A percentile compares a stretch with the other conserved stretches of the same genome.
Conservation (phyloP, 2,888 invertebrate species). For the Oxytorus armatus region DNA sequence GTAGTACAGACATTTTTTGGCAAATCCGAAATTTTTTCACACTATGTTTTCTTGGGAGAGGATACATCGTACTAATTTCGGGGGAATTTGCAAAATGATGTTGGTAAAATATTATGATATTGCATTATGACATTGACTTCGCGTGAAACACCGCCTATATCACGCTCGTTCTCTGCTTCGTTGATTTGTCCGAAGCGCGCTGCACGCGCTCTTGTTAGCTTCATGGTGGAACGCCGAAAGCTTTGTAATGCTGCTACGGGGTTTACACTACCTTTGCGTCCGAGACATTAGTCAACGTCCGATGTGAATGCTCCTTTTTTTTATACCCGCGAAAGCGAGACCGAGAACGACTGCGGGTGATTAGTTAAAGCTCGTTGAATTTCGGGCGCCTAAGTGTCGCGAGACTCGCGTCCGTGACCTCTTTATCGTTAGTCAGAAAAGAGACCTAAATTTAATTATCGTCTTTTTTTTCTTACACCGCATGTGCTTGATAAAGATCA, state of each 20-base stretch:
- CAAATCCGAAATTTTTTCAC: too few species aligned
- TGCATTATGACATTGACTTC: not conserved
- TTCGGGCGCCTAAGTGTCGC: slow-evolving; percentile 30
- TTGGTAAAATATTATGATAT: not conserved
- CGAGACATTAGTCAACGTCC: slow-evolving; percentile 65
- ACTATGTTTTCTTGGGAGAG: too few species aligned
- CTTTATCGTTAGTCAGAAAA: slow-evolving; percentile 38
- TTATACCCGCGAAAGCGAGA: slow-evolving; percentile 30
- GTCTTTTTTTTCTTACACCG: not conserved
- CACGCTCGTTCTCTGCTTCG: slow-evolving; percentile 25
- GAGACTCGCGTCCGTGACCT: slow-evolving; percentile 27
- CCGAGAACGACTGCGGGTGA: slow-evolving; percentile 40
- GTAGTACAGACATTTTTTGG: not conserved
- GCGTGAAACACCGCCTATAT: slow-evolving; percentile 3
- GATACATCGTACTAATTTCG: too few species aligned
- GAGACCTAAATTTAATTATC: not conserved
- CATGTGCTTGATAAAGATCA: not conserved
- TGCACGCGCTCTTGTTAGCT: slow-evolving; percentile 38
- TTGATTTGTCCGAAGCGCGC: slow-evolving; percentile 33
- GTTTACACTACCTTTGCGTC: slow-evolving; percentile 46
- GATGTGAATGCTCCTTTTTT: slow-evolving; percentile 65
- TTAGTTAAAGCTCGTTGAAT: slow-evolving; percentile 67
- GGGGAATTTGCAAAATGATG: too few species aligned
- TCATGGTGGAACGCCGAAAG: slow-evolving; percentile 42
- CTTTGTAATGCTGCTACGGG: slow-evolving; percentile 28